Evolutionary conservation across 1,140 invertebrate species (phyloP), one percentile per base, ranked within the genome.

Genomic region (Stratiolaelaps scimitus): DNA sequence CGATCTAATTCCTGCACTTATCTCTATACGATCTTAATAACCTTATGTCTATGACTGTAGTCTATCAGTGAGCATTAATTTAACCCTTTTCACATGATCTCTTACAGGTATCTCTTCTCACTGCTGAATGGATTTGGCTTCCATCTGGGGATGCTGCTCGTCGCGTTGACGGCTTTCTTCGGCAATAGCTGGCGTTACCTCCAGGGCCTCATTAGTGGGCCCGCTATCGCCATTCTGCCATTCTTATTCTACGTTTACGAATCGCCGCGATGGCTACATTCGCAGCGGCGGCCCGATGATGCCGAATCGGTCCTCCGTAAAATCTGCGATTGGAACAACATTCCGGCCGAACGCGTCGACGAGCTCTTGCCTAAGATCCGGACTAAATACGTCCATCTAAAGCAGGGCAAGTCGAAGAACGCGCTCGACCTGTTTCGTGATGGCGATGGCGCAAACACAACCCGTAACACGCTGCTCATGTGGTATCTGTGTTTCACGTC

Each of bases 341-440:
- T 60, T 60, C 53, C 53, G 34, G 53, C 26, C 26, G 23, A 60
- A 29, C 53, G 20, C 13, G 53, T 60, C 53, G 53, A 60, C 15
- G 17, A 60, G 23, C 53, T 60, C 53, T 34, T 60, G 53, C 53
- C 53, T 60, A 60, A 60, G 53, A 60, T 60, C 23, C 15, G 53
- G 53, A 60, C 53, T 29, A 60, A 60, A 34, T 60, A 60, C 26
- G 53, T 26, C 53, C 53, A 34, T 60, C 53, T 60, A 60, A 60
- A 60, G 53, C 53, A 60, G 53, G 53, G 53, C 26, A 60, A 60
- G 34, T 60, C 53, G 17, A 60, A 60, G 53, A 60, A 60, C 20
- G 53, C 53, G 26, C 34, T 60, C 53, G 53, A 60, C 26, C 53
- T 60, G 15, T 60, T 60, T 34, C 53, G 53, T 15, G 53, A 60